Conservation (phyloP, 2,888 invertebrate genomes). For the Lochmaea capreae region DNA sequence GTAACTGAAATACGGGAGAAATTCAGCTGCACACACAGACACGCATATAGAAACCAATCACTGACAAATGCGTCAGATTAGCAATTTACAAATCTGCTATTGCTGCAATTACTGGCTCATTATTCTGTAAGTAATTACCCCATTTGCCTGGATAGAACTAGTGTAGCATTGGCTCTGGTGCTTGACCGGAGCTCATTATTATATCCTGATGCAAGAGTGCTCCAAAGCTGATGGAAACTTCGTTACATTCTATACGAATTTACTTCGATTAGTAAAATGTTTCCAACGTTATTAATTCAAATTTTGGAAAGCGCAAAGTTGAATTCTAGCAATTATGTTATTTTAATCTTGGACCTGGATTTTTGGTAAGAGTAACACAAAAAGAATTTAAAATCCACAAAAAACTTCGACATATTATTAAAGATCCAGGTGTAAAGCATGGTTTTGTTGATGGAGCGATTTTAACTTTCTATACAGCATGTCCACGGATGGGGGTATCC, state of each 20-base stretch:
- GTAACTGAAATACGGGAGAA: slow-evolving; percentile 47
- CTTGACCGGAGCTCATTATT: slow-evolving; percentile 41
- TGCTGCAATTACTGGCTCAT: slow-evolving; percentile 67
- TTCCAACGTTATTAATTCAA: too few species aligned
- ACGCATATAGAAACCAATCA: slow-evolving; percentile 59
- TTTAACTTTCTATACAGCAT: too few species aligned
- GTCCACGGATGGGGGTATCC: too few species aligned
- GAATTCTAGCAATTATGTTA: too few species aligned
- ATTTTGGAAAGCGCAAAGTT: too few species aligned
- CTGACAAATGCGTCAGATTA: slow-evolving; percentile 66
- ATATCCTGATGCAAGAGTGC: slow-evolving; percentile 38
- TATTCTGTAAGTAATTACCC: slow-evolving; percentile 66
- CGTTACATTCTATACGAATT: neutral
- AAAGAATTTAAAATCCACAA: too few species aligned
- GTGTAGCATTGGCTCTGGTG: slow-evolving; percentile 21
- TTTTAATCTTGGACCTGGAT: too few species aligned
- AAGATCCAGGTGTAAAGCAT: too few species aligned
- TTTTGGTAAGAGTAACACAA: too few species aligned
- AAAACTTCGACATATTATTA: too few species aligned
- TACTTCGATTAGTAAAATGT: neutral
- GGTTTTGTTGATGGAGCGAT: too few species aligned
- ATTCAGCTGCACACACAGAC: slow-evolving; percentile 45
- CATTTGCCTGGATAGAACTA: slow-evolving; percentile 53
- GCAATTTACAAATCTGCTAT: slow-evolving; percentile 67
- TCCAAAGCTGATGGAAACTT: slow-evolving; percentile 30